phyloP scores from a whole-genome alignment of 2,888 invertebrate genomes.

The Parnassius glacialis region DNA sequence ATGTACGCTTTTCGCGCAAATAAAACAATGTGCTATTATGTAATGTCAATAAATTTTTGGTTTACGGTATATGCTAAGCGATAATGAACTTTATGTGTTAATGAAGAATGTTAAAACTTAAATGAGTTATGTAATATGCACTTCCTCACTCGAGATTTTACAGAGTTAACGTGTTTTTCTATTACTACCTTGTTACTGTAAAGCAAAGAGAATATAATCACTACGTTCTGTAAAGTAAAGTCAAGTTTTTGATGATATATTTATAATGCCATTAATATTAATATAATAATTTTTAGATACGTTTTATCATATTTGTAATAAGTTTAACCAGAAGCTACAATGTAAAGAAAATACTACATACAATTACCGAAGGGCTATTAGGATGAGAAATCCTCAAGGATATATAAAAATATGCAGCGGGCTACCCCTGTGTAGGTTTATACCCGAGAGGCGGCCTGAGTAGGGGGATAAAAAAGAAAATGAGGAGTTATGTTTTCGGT shows the following conservation, averaged over 20 bases:
- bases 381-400: conserved; percentile 55
- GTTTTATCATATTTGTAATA: too few relatives aligned
- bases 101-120: conserved; percentile 1
- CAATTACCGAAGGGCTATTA: conserved; percentile 41
- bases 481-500: conserved; percentile 81
- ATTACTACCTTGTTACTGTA: too few relatives aligned
- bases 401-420: conserved; percentile 73
- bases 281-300: conserved; percentile 16
- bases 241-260: too few relatives aligned
- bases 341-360: conserved; percentile 6
- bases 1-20: conserved; percentile 69
- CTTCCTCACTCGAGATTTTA: too few relatives aligned
- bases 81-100: conserved; percentile 32
- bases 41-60: conserved; percentile 48
- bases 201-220: too few relatives aligned
- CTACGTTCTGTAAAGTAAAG: too few relatives aligned
- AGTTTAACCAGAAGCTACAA: neutral
- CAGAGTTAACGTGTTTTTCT: too few relatives aligned
- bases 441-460: conserved; percentile 62
- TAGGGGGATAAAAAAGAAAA: conserved; percentile 79
- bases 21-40: conserved; percentile 72
- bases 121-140: conserved; percentile 13
- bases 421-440: conserved; percentile 64
- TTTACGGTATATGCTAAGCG: conserved; percentile 28
- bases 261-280: neutral